A percentile compares a stretch with the other conserved stretches of the same genome.
phyloP scores from a whole-genome alignment of 2,888 invertebrate genomes.

The Eupithecia subumbrata region DNA sequence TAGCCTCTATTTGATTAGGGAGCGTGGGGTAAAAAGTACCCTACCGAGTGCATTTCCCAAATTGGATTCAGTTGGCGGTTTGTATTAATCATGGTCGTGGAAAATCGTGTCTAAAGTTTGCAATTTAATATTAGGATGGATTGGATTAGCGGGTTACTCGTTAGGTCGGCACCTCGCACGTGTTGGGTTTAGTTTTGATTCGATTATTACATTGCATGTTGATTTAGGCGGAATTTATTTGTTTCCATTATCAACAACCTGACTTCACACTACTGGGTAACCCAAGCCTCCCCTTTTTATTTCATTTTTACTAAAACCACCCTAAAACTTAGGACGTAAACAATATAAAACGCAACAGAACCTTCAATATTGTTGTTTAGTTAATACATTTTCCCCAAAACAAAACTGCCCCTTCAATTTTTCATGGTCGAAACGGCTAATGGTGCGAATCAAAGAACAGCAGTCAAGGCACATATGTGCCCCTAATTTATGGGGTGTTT shows the following conservation, averaged over 20 bases:
- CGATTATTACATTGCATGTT: slow-evolving; percentile 25
- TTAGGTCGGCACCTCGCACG: slow-evolving; percentile 33
- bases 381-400: slow-evolving; percentile 17
- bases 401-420: slow-evolving; percentile 50
- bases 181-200: slow-evolving; percentile 35
- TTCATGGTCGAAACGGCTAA: slow-evolving; percentile 54
- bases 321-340: not conserved
- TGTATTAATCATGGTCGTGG: slow-evolving; percentile 59
- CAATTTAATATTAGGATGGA: slow-evolving; percentile 51
- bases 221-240: not conserved
- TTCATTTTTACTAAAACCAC: not conserved
- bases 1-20: slow-evolving; percentile 76
- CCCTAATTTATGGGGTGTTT: slow-evolving; percentile 43
- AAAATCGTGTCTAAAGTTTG: slow-evolving; percentile 47
- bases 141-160: slow-evolving; percentile 51
- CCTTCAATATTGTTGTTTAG: slow-evolving; percentile 9
- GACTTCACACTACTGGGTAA: not conserved
- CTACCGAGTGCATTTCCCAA: slow-evolving; percentile 69
- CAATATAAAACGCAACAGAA: too few relatives aligned
- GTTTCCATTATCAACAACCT: not conserved
- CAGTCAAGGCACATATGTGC: slow-evolving; percentile 61
- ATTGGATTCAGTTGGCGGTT: slow-evolving; percentile 68
- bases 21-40: slow-evolving; percentile 49
- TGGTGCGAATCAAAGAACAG: slow-evolving; percentile 53
- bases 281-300: not conserved